Percentiles rank a stretch among this genome's conserved stretches.
Evolutionary conservation across 1,140 invertebrate genomes (phyloP).

Genomic region (Conus ventricosus): DNA sequence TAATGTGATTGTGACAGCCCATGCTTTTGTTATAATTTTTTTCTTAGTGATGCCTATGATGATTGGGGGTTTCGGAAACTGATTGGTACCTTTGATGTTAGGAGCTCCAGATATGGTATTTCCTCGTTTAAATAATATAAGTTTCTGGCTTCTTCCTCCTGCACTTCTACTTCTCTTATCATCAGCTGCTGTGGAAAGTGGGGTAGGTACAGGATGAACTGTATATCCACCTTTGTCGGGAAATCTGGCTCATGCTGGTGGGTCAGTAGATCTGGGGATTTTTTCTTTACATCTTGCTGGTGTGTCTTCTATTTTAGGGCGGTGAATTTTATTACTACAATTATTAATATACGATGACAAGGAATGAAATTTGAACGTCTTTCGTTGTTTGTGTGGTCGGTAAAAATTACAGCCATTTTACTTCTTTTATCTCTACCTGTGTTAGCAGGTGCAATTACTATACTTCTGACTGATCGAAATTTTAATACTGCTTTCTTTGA

Average conservation of each 20-base stretch:
- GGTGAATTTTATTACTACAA: constrained; percentile 80
- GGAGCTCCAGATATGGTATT: constrained; percentile 85
- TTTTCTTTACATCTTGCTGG: constrained; percentile 82
- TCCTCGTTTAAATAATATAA: constrained; percentile 86
- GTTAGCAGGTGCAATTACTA: constrained; percentile 84
- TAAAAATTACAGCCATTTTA: constrained; percentile 82
- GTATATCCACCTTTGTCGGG: constrained; percentile 82
- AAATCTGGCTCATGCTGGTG: constrained; percentile 78
- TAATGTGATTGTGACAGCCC: constrained; percentile 83
- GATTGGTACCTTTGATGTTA: constrained; percentile 83
- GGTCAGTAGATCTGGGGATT: constrained; percentile 82
- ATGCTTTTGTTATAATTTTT: constrained; percentile 88
- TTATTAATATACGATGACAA: constrained; percentile 71
- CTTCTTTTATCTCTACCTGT: constrained; percentile 82
- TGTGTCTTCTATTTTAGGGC: constrained; percentile 82
- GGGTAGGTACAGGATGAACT: constrained; percentile 81
- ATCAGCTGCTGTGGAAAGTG: constrained; percentile 79
- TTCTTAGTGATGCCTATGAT: constrained; percentile 86
- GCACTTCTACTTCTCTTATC: constrained; percentile 79
- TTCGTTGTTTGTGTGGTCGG: constrained; percentile 80
- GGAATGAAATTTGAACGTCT: constrained; percentile 76
- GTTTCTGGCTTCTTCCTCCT: constrained; percentile 83
- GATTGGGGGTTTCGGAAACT: constrained; percentile 88
- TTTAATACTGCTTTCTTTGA: constrained; percentile 84
- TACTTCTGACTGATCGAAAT: constrained; percentile 83